Conservation (phyloP, 2,888 invertebrate genomes). For the Theretra japonica region DNA sequence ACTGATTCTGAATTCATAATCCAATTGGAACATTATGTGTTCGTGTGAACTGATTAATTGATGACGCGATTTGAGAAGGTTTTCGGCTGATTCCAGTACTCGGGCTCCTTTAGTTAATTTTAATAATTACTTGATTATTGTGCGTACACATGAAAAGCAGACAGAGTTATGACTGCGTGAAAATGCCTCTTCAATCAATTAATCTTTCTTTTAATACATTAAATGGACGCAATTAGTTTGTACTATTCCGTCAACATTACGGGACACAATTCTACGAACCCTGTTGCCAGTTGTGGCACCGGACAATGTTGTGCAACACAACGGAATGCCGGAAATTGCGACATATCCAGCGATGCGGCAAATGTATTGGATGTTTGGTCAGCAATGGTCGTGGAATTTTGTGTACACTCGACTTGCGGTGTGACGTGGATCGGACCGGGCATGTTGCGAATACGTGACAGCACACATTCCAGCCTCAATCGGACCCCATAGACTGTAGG, state of each 20-base stretch:
- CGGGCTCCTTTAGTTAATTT: too few relatives aligned
- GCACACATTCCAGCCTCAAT: neutral
- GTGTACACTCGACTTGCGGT: neutral
- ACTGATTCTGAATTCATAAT: too few relatives aligned
- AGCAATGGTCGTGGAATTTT: neutral
- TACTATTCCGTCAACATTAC: neutral
- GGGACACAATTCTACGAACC: neutral
- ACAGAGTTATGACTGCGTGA: neutral
- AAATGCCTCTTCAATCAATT: neutral
- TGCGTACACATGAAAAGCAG: too few relatives aligned
- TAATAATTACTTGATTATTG: too few relatives aligned
- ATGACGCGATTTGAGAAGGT: too few relatives aligned
- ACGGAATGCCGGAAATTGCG: slow-evolving; percentile 3
- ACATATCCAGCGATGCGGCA: neutral
- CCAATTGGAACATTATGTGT: too few relatives aligned
- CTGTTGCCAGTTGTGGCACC: neutral
- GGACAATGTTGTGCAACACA: slow-evolving; percentile 13
- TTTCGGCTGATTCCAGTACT: too few relatives aligned
- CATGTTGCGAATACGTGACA: neutral
- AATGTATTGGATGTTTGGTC: slow-evolving; percentile 5
- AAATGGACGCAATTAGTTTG: neutral
- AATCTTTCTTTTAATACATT: neutral
- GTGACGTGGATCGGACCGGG: neutral
- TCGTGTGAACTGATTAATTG: too few relatives aligned
- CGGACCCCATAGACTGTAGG: neutral